Percentiles rank a stretch among this genome's conserved stretches.
Evolutionary conservation across 2,113 vertebrate genomes (phyloP).

Genomic region (Tinamus guttatus): DNA sequence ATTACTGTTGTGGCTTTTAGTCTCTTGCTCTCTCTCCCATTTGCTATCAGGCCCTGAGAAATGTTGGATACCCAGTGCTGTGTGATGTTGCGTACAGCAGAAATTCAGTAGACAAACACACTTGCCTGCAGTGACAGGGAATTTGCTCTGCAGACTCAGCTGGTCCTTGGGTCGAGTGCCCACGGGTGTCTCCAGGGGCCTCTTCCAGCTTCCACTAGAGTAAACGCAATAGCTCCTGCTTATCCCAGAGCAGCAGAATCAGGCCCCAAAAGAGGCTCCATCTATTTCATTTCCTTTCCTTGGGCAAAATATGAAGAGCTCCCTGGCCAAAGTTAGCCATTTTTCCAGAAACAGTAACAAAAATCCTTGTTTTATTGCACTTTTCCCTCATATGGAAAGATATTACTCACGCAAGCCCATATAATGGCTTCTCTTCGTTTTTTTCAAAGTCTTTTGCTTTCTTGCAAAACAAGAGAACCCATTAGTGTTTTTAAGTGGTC

Average conservation of each 20-base stretch:
- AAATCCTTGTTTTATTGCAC: neutral
- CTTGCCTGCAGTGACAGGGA: neutral
- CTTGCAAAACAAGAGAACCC: neutral
- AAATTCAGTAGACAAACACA: neutral
- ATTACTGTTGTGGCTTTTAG: neutral
- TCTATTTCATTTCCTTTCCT: neutral
- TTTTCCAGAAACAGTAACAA: neutral
- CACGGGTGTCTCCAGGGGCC: neutral
- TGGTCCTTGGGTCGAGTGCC: neutral
- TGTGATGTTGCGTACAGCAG: neutral
- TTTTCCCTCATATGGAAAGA: neutral
- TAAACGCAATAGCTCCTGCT: neutral
- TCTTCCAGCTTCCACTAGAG: neutral
- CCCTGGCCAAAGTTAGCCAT: neutral
- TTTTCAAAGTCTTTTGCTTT: neutral
- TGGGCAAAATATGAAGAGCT: neutral
- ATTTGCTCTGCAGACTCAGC: neutral
- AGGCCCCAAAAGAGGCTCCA: neutral
- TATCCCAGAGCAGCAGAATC: neutral
- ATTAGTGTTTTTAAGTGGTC: neutral
- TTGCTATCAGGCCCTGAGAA: neutral
- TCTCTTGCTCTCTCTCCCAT: neutral
- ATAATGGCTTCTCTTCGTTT: neutral
- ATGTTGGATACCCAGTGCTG: rapidly evolving
- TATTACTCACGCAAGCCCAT: neutral